Evolutionary conservation across 2,888 invertebrate species (phyloP).

Genomic region (Operophtera brumata): DNA sequence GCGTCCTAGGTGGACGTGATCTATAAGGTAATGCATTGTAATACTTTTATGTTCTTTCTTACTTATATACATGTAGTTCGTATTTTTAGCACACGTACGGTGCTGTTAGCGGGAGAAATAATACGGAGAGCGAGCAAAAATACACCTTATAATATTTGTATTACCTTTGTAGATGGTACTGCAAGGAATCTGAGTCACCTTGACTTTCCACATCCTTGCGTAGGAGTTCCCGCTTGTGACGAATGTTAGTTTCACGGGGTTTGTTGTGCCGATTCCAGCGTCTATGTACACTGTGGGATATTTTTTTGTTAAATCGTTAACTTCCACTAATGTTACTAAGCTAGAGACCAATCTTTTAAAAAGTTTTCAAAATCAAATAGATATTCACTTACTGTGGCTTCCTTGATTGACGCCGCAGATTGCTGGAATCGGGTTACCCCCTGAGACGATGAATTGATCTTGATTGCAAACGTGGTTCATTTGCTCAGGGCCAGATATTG

Average conservation of each 20-base stretch:
- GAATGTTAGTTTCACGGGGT: constrained; percentile 89
- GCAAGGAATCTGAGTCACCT: constrained; percentile 90
- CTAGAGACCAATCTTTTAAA: no score
- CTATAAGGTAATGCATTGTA: no score
- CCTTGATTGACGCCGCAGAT: constrained; percentile 91
- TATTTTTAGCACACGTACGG: no score
- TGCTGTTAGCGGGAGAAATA: no score
- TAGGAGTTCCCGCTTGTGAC: constrained; percentile 89
- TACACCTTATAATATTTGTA: neutral
- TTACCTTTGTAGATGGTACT: constrained; percentile 85
- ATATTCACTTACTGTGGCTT: constrained; percentile 86
- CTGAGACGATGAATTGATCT: constrained; percentile 92
- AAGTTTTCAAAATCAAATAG: no score
- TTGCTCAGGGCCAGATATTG: constrained; percentile 87
- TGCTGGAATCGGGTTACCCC: constrained; percentile 88
- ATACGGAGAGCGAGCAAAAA: no score
- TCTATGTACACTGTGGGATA: constrained; percentile 88
- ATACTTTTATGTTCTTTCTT: no score
- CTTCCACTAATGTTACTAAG: no score
- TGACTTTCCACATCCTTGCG: constrained; percentile 89
- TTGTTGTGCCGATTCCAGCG: constrained; percentile 87
- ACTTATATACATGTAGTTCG: no score
- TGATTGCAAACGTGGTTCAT: constrained; percentile 89
- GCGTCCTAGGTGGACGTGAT: no score
- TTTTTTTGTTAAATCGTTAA: no score